A percentile compares a stretch with the other conserved stretches of the same genome.
phyloP scores from a whole-genome alignment of 92 coral and sea anemone genomes.

The Plumapathes pennacea region DNA sequence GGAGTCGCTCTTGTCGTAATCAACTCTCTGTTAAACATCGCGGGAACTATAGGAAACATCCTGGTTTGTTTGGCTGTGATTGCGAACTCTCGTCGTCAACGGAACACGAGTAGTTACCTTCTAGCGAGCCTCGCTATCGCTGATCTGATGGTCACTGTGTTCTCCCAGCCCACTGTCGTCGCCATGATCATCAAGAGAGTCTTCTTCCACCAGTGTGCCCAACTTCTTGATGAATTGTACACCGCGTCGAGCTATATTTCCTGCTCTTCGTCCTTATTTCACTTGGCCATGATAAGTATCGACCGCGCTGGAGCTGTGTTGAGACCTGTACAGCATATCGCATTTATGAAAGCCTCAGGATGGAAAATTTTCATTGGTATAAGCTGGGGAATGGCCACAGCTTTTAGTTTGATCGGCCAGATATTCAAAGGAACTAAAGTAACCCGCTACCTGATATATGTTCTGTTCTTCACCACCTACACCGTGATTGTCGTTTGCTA shows the following conservation, averaged over 20 bases:
- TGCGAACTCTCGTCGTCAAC: slow-evolving; percentile 29
- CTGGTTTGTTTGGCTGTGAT: slow-evolving; percentile 38
- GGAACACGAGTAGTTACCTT: slow-evolving; percentile 41
- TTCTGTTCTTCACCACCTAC: too few species aligned
- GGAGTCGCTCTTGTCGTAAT: slow-evolving; percentile 6
- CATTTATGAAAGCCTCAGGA: slow-evolving; percentile 31
- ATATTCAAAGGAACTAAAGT: too few species aligned
- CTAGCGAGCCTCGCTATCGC: slow-evolving; percentile 54
- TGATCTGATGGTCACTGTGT: slow-evolving; percentile 48
- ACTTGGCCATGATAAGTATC: slow-evolving; percentile 51
- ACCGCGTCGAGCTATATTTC: slow-evolving; percentile 22
- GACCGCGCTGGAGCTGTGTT: slow-evolving; percentile 44
- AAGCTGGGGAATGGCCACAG: slow-evolving; percentile 49
- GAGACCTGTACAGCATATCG: slow-evolving; percentile 35
- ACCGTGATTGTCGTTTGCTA: too few species aligned
- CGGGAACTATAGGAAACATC: slow-evolving; percentile 46
- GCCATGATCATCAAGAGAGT: slow-evolving; percentile 6
- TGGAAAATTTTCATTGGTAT: slow-evolving; percentile 18
- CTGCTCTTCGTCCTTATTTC: slow-evolving; percentile 35
- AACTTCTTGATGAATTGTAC: slow-evolving; percentile 16
- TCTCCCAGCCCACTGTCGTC: slow-evolving; percentile 29
- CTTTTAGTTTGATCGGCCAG: too few species aligned
- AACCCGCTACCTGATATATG: too few species aligned
- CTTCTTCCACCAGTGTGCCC: slow-evolving; percentile 28
- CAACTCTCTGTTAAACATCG: slow-evolving; percentile 22